Conservation (phyloP, 2,888 invertebrate genomes). For the Ichneumoninae sp. region DNA sequence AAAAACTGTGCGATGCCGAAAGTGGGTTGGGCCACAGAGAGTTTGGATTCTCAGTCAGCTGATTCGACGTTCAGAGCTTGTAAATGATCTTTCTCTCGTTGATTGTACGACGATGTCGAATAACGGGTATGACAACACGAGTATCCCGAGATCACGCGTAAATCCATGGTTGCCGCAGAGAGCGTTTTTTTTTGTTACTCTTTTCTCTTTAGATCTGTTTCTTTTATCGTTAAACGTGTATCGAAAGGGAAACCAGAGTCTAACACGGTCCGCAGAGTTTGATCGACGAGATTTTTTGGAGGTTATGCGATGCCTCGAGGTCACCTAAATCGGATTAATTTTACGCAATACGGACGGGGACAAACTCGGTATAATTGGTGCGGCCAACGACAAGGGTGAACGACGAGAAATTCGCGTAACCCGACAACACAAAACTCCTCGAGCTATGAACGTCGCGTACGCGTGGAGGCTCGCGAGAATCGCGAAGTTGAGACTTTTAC, state of each 20-base stretch:
- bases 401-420: slow-evolving; percentile 14
- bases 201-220: background rate
- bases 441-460: slow-evolving; percentile 73
- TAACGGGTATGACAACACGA: background rate
- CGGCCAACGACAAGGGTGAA: slow-evolving; percentile 4
- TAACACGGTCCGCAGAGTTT: slow-evolving; percentile 16
- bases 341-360: slow-evolving; percentile 80
- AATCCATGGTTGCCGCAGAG: slow-evolving; percentile 12
- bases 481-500: slow-evolving; percentile 76
- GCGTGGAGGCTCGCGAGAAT: slow-evolving; percentile 77
- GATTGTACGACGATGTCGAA: background rate
- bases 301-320: slow-evolving; percentile 77
- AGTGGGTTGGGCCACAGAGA: slow-evolving; percentile 60
- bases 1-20: slow-evolving; percentile 36
- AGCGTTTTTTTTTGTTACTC: slow-evolving; percentile 13
- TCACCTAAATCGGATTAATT: slow-evolving; percentile 83
- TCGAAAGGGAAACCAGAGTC: slow-evolving; percentile 4
- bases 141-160: slow-evolving; percentile 29
- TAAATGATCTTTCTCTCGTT: slow-evolving; percentile 5
- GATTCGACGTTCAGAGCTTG: slow-evolving; percentile 31
- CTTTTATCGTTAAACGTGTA: background rate
- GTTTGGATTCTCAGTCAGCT: slow-evolving; percentile 52
- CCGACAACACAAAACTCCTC: slow-evolving; percentile 30
- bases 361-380: slow-evolving; percentile 43
- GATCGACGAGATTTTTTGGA: slow-evolving; percentile 59